Evolutionary conservation across 2,797 vertebrate genomes (phyloP).

Genomic region (Synanceia verrucosa): DNA sequence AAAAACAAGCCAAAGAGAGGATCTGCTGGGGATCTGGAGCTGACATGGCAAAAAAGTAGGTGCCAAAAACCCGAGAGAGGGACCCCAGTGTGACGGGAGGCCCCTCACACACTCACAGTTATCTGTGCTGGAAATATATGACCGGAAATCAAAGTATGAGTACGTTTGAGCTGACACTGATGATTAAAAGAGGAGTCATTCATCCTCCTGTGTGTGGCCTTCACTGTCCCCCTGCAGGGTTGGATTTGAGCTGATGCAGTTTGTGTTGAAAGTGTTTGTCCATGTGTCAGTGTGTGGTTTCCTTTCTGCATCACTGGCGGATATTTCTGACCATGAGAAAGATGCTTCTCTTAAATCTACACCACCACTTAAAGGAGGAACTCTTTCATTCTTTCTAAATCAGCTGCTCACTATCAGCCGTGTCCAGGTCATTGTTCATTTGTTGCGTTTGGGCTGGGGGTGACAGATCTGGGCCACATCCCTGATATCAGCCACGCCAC

Average conservation of each 20-base stretch:
- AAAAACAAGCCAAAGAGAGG: conserved; percentile 10
- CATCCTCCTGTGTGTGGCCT: conserved; percentile 10
- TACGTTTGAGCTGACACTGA: conserved; percentile 3
- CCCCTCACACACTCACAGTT: conserved; percentile 1
- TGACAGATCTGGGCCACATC: conserved; percentile 47
- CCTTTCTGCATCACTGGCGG: background rate
- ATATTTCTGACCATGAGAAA: conserved; percentile 19
- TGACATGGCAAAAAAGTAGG: conserved; percentile 56
- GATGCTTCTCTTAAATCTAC: background rate
- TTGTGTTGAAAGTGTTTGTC: conserved; percentile 1
- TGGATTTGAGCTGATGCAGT: conserved; percentile 30
- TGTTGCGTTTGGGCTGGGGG: background rate
- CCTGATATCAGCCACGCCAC: conserved; percentile 1
- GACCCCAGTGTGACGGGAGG: conserved; percentile 35
- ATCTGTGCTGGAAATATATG: background rate
- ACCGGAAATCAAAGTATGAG: conserved; percentile 20
- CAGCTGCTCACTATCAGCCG: background rate
- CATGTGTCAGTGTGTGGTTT: conserved; percentile 34
- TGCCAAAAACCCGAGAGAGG: conserved; percentile 47
- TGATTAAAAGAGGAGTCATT: conserved; percentile 10
- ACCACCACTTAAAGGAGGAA: background rate
- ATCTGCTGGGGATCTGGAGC: conserved; percentile 23
- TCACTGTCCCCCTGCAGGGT: conserved; percentile 29
- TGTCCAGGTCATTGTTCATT: conserved; percentile 30
- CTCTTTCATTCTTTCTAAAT: background rate